phyloP scores from a whole-genome alignment of 1,140 invertebrate genomes.

The Cydia splendana region DNA sequence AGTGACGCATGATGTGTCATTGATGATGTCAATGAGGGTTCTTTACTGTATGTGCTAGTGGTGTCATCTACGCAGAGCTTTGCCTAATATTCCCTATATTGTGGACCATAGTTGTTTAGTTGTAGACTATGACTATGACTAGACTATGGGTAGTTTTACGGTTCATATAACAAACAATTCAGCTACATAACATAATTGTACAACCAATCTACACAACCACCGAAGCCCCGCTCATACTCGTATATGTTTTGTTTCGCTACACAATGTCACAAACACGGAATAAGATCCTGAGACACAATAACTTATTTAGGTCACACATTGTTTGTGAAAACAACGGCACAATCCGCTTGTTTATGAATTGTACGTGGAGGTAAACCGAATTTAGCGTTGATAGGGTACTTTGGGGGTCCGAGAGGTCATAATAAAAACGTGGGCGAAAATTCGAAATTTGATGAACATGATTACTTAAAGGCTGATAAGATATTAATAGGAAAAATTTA shows the following conservation, averaged over 20 bases:
- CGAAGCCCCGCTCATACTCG: background rate
- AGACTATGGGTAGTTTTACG: background rate
- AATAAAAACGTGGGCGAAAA: too few species aligned
- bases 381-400: slow-evolving; percentile 4
- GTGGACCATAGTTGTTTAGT: background rate
- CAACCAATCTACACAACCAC: background rate
- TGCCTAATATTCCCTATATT: too few species aligned
- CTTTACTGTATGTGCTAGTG: too few species aligned
- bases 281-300: slow-evolving; percentile 15
- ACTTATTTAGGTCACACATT: slow-evolving; percentile 28
- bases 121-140: background rate
- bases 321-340: slow-evolving; percentile 3
- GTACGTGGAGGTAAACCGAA: slow-evolving; percentile 15
- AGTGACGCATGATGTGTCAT: too few species aligned
- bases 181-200: background rate
- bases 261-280: slow-evolving; percentile 3
- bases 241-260: slow-evolving; percentile 22
- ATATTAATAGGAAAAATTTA: too few species aligned
- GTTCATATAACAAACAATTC: background rate
- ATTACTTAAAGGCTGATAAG: too few species aligned
- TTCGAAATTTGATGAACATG: too few species aligned
- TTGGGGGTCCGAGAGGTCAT: background rate
- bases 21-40: too few species aligned
- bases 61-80: too few species aligned
- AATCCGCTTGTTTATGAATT: slow-evolving; percentile 14